Conservation (phyloP, 1,140 invertebrate species). For the Lepidurus apus region DNA sequence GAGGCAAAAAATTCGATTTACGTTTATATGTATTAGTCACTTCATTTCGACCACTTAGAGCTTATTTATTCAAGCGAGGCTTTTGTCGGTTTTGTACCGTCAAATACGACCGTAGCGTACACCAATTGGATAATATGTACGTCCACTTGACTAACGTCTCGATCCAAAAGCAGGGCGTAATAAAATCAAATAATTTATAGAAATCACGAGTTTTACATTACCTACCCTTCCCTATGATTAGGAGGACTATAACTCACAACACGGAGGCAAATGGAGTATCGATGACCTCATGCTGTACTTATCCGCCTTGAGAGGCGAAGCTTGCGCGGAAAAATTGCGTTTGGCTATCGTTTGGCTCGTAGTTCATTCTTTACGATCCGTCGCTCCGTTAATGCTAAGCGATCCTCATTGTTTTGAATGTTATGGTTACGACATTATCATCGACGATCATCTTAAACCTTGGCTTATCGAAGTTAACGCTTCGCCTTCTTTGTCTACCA, state of each 20-base stretch:
- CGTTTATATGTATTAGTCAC: conserved; percentile 77
- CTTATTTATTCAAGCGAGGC: conserved; percentile 67
- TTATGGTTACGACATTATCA: conserved; percentile 80
- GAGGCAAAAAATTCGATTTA: conserved; percentile 85
- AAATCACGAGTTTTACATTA: not conserved
- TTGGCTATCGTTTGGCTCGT: conserved; percentile 66
- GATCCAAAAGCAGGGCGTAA: conserved; percentile 78
- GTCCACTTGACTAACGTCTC: conserved; percentile 82
- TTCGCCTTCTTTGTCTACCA: conserved; percentile 88
- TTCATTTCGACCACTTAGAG: conserved; percentile 75
- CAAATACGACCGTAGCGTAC: conserved; percentile 58
- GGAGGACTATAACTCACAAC: conserved; percentile 90
- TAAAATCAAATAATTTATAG: conserved; percentile 37
- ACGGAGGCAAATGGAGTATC: conserved; percentile 90
- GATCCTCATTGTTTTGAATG: conserved; percentile 77
- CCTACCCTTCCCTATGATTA: conserved; percentile 43
- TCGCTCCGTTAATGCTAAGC: conserved; percentile 66
- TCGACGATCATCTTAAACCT: conserved; percentile 76
- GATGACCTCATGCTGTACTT: conserved; percentile 84
- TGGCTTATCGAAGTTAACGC: conserved; percentile 89
- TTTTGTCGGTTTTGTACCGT: conserved; percentile 81
- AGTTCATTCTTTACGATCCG: conserved; percentile 67
- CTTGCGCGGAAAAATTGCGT: conserved; percentile 68
- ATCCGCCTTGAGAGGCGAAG: conserved; percentile 83
- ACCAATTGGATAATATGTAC: conserved; percentile 70